Conservation (phyloP, 2,888 invertebrate species). For the Synergus laeviventris region DNA sequence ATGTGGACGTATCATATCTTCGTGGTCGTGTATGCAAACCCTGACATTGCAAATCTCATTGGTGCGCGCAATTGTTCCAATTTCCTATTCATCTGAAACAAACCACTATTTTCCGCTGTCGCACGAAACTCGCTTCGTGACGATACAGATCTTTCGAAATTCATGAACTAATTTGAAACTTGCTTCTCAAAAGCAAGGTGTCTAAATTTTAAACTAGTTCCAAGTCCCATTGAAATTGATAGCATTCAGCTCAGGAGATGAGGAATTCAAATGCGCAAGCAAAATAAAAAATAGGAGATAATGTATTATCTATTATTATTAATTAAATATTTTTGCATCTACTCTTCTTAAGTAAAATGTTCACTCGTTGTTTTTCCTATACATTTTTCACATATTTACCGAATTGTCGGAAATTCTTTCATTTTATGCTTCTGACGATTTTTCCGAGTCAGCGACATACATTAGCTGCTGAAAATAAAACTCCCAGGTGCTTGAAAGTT, state of each 20-base stretch:
- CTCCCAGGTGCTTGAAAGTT: neutral
- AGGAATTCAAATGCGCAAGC: neutral
- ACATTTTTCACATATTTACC: neutral
- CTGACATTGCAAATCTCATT: neutral
- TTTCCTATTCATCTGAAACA: neutral
- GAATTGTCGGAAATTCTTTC: neutral
- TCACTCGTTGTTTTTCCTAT: neutral
- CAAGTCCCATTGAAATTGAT: neutral
- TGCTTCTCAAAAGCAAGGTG: neutral
- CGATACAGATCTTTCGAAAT: neutral
- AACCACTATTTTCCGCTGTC: neutral
- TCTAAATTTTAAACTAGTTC: neutral
- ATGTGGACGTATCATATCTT: neutral
- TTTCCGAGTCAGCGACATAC: slow-evolving; percentile 41
- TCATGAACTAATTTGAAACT: neutral
- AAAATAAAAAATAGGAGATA: too few species aligned
- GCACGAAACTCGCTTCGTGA: neutral
- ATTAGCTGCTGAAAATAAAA: slow-evolving; percentile 36
- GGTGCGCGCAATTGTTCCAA: neutral
- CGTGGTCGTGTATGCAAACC: neutral
- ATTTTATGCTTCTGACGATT: neutral
- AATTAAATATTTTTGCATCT: too few species aligned
- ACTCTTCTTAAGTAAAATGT: neutral
- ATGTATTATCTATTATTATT: too few species aligned
- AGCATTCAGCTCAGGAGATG: neutral